Evolutionary conservation across 2,113 vertebrate species (phyloP).

Genomic region (Carassius gibelio): DNA sequence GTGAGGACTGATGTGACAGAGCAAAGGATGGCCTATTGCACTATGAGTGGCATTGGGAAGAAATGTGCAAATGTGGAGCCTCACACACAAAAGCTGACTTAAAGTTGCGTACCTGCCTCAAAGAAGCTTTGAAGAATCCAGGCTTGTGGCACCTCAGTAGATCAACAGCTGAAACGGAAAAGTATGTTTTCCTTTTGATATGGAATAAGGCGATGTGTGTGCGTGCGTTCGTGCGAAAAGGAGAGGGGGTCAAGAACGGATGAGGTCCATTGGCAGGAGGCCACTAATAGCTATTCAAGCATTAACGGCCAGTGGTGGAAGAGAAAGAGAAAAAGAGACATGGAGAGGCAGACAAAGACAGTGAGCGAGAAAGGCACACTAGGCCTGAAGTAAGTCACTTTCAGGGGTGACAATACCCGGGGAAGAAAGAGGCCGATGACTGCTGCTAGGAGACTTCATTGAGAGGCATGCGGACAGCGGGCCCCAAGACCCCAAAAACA

Average conservation of each 20-base stretch:
- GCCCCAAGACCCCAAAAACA: slow-evolving; percentile 72
- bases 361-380: slow-evolving; percentile 64
- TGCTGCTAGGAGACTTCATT: slow-evolving; percentile 81
- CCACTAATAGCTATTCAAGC: slow-evolving; percentile 80
- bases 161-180: slow-evolving; percentile 15
- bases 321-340: slow-evolving; percentile 58
- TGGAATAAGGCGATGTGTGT: slow-evolving; percentile 8
- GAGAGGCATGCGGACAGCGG: slow-evolving; percentile 76
- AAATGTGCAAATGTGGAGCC: slow-evolving; percentile 8
- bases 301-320: slow-evolving; percentile 74
- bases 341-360: slow-evolving; percentile 56
- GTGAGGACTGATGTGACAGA: slow-evolving; percentile 38
- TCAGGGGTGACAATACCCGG: slow-evolving; percentile 80
- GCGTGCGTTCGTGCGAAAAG: slow-evolving; percentile 15
- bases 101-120: slow-evolving; percentile 12
- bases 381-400: slow-evolving; percentile 79
- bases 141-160: slow-evolving; percentile 25
- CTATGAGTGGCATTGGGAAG: slow-evolving; percentile 25
- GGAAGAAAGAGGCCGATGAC: slow-evolving; percentile 78
- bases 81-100: slow-evolving; percentile 17
- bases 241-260: slow-evolving; percentile 61
- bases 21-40: slow-evolving; percentile 29
- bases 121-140: slow-evolving; percentile 3
- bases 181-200: slow-evolving; percentile 24
- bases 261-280: slow-evolving; percentile 76